Percentiles rank a stretch among this genome's conserved stretches.
Conservation (phyloP, 2,113 vertebrate genomes). For the Callorhinus ursinus region DNA sequence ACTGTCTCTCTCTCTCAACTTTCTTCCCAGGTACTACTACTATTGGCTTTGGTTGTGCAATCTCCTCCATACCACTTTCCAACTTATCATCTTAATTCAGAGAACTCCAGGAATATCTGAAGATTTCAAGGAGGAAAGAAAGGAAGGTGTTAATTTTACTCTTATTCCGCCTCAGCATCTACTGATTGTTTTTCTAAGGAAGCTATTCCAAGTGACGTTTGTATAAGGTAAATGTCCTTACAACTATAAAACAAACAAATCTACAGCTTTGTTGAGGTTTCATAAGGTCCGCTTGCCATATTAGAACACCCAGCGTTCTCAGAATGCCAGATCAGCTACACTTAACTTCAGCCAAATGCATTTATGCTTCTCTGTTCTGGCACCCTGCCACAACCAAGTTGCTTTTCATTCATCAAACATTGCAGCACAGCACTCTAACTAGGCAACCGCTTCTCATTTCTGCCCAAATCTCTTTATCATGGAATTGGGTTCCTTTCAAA, state of each 20-base stretch:
- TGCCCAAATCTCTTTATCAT: conserved; percentile 86
- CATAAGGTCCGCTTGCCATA: conserved; percentile 45
- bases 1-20: rapidly evolving
- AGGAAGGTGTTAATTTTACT: background rate
- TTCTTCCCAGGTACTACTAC: background rate
- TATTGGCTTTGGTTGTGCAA: background rate
- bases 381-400: conserved; percentile 84
- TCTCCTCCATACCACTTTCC: background rate
- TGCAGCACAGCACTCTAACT: conserved; percentile 78
- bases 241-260: conserved; percentile 60
- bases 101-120: background rate
- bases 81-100: background rate
- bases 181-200: conserved; percentile 59
- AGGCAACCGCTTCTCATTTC: conserved; percentile 84
- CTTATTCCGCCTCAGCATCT: background rate
- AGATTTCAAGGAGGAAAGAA: background rate
- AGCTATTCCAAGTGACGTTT: conserved; percentile 49
- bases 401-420: conserved; percentile 90
- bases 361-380: conserved; percentile 82
- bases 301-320: conserved; percentile 60
- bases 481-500: conserved; percentile 82
- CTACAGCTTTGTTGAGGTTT: conserved; percentile 52
- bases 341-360: conserved; percentile 73
- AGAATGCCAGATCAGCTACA: conserved; percentile 68
- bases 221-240: conserved; percentile 4